Conservation (phyloP, 2,113 vertebrate species). For the Cheilinus undulatus region DNA sequence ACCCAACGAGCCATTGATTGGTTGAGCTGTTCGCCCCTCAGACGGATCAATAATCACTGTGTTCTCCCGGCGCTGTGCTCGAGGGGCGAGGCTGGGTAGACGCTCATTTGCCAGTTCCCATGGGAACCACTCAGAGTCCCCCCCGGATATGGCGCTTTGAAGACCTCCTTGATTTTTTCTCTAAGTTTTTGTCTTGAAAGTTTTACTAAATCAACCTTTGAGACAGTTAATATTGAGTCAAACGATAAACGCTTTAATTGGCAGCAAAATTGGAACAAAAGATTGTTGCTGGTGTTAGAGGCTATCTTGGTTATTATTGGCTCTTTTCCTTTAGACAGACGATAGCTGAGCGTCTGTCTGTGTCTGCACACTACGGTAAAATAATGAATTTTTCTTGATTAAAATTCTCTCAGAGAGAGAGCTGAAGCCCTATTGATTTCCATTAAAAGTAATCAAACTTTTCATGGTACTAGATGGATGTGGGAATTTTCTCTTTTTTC, state of each 20-base stretch:
- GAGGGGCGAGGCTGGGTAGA: constrained; percentile 52
- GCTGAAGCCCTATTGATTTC: constrained; percentile 85
- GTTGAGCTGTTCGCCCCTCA: constrained; percentile 75
- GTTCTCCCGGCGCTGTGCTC: constrained; percentile 63
- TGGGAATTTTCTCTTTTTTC: constrained; percentile 50
- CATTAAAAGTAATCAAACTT: constrained; percentile 86
- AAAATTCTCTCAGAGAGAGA: constrained; percentile 72
- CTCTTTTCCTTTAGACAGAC: constrained; percentile 46
- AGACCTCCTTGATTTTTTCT: constrained; percentile 42
- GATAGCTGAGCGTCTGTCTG: background rate
- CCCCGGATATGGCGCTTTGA: constrained; percentile 47
- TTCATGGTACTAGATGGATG: constrained; percentile 67
- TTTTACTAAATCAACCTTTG: constrained; percentile 55
- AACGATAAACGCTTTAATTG: constrained; percentile 47
- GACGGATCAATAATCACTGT: constrained; percentile 80
- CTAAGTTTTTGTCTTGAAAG: constrained; percentile 56
- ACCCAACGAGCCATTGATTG: constrained; percentile 81
- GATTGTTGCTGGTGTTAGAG: constrained; percentile 6
- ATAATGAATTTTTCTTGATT: constrained; percentile 84
- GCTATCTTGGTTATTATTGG: constrained; percentile 51
- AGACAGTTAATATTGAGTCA: constrained; percentile 40
- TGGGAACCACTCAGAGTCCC: constrained; percentile 70
- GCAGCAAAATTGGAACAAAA: constrained; percentile 13
- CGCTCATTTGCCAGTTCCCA: constrained; percentile 77
- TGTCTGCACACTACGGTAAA: constrained; percentile 36